Conservation (phyloP, 2,113 vertebrate genomes). For the Uria lomvia region DNA sequence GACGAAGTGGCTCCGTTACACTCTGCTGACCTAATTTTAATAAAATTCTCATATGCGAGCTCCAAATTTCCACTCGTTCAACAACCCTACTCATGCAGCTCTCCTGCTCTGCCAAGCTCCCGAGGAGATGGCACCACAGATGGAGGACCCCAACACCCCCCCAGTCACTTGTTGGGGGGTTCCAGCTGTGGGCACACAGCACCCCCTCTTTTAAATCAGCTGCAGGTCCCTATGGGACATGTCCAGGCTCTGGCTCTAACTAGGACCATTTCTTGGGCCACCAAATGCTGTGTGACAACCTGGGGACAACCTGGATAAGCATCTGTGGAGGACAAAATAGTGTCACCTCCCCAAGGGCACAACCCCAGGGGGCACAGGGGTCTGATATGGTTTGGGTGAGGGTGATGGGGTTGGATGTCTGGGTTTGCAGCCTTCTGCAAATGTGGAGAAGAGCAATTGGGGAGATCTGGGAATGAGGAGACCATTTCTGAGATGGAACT, state of each 20-base stretch:
- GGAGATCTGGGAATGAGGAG: not conserved
- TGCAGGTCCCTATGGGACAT: accelerated
- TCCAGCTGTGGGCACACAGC: accelerated
- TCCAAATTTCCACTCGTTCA: not conserved
- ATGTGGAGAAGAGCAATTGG: accelerated
- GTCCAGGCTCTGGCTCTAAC: not conserved
- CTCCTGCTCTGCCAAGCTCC: not conserved
- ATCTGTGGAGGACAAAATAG: not conserved
- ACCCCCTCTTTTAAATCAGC: not conserved
- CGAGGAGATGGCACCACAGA: accelerated
- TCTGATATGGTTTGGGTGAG: accelerated
- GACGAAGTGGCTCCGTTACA: not conserved
- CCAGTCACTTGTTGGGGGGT: not conserved
- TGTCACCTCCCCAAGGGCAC: not conserved
- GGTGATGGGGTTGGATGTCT: not conserved
- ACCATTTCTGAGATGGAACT: not conserved
- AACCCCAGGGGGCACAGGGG: too few species aligned
- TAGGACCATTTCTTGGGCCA: not conserved
- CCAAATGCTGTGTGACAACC: not conserved
- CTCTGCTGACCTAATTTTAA: constrained; percentile 11
- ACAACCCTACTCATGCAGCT: not conserved
- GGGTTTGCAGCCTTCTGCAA: not conserved
- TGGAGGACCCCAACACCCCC: too few species aligned
- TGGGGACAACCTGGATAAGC: not conserved
- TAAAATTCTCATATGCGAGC: not conserved